A percentile compares a stretch with the other conserved stretches of the same genome.
Evolutionary conservation across 2,888 invertebrate genomes (phyloP).

Genomic region (Papilio demoleus): DNA sequence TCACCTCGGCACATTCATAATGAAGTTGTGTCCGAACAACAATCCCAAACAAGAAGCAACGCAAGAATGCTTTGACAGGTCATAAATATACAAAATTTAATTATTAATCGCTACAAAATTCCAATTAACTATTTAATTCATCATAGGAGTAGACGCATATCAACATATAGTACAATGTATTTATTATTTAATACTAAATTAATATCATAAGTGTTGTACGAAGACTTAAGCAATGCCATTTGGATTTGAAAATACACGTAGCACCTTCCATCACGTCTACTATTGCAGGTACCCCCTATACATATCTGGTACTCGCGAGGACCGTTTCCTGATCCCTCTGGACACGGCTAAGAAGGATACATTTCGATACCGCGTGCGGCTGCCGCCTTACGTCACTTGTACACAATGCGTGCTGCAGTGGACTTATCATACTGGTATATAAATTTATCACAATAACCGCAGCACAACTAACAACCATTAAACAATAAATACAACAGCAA

Average conservation of each 20-base stretch:
- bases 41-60: conserved; percentile 90
- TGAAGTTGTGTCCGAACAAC: conserved; percentile 93
- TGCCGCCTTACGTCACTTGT: conserved; percentile 93
- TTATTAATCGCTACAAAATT: background rate
- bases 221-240: background rate
- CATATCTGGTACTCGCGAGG: conserved; percentile 88
- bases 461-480: no score
- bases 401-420: conserved; percentile 96
- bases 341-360: conserved; percentile 87
- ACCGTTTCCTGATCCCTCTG: conserved; percentile 88
- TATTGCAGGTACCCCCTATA: conserved; percentile 86
- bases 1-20: conserved; percentile 93
- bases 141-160: no score
- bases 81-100: conserved; percentile 24
- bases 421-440: conserved; percentile 92
- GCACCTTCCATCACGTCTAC: background rate
- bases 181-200: no score
- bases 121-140: background rate
- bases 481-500: no score
- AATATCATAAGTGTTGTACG: no score
- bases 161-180: no score
- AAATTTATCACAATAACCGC: background rate
- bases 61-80: conserved; percentile 93
- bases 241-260: background rate
- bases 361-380: conserved; percentile 87